Percentiles rank a stretch among this genome's conserved stretches.
Evolutionary conservation across 2,888 invertebrate genomes (phyloP).

Genomic region (Lepetodrilus schrolli): DNA sequence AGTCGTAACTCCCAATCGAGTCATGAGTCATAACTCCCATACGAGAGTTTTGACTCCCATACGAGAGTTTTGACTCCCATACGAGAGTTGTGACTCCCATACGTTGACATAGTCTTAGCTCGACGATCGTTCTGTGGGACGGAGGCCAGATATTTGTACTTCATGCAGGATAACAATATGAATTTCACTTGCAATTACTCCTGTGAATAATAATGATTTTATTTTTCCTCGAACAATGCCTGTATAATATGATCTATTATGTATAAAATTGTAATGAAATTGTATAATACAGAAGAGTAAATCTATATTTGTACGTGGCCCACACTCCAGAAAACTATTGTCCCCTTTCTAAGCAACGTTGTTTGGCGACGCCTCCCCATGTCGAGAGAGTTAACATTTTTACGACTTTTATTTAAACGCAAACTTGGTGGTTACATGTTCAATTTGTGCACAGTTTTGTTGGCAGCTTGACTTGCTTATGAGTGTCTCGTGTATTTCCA

Average conservation of each 20-base stretch:
- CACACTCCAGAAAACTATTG: not conserved
- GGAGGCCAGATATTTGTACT: no score
- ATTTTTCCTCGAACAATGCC: not conserved
- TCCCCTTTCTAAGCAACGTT: not conserved
- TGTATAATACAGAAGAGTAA: slow-evolving; percentile 19
- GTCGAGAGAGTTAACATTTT: no score
- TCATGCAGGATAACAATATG: no score
- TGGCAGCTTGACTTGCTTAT: slow-evolving; percentile 15
- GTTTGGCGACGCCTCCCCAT: slow-evolving; percentile 7
- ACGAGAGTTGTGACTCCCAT: no score
- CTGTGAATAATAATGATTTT: no score
- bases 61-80: no score
- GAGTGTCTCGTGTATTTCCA: not conserved
- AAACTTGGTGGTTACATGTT: slow-evolving; percentile 1
- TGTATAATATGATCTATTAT: slow-evolving; percentile 16
- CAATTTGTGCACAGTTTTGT: not conserved
- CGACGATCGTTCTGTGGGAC: no score
- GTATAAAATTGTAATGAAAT: slow-evolving; percentile 23
- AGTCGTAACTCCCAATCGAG: no score
- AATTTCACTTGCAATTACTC: not conserved
- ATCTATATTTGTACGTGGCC: slow-evolving; percentile 18
- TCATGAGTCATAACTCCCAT: no score
- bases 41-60: no score
- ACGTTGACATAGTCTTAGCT: no score
- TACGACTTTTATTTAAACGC: not conserved